Percentiles rank a stretch among this genome's conserved stretches.
Evolutionary conservation across 2,888 invertebrate species (phyloP).

Genomic region (Pachycephus smyrnensis): DNA sequence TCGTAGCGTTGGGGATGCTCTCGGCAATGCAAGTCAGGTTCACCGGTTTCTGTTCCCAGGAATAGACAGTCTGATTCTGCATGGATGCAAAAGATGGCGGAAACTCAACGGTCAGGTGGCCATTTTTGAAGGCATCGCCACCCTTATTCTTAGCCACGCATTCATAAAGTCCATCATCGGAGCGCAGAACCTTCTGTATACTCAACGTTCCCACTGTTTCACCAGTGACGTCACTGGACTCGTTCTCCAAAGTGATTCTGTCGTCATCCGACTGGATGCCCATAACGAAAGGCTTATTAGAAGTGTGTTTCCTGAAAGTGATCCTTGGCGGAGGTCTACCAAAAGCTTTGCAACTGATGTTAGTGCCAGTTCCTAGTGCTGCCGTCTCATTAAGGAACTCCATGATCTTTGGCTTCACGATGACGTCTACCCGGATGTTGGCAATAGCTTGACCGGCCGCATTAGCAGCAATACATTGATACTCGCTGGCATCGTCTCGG

Average conservation of each 20-base stretch:
- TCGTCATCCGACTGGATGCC: constrained; percentile 77
- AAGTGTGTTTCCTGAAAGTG: constrained; percentile 82
- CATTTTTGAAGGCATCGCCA: constrained; percentile 80
- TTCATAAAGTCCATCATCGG: constrained; percentile 90
- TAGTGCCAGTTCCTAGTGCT: constrained; percentile 73
- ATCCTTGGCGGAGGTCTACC: constrained; percentile 86
- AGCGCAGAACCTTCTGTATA: constrained; percentile 75
- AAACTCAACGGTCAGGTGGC: constrained; percentile 86
- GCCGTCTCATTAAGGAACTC: constrained; percentile 81
- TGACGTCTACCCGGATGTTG: constrained; percentile 75
- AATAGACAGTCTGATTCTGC: constrained; percentile 80
- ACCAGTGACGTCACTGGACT: constrained; percentile 69
- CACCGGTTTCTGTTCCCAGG: constrained; percentile 84
- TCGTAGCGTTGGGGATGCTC: constrained; percentile 91
- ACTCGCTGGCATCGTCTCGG: constrained; percentile 83
- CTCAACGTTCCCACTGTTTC: constrained; percentile 77
- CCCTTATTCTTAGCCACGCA: constrained; percentile 87
- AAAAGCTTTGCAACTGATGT: constrained; percentile 80
- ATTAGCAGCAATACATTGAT: constrained; percentile 85
- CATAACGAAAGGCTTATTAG: constrained; percentile 72
- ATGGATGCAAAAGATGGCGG: constrained; percentile 82
- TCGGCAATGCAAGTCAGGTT: constrained; percentile 92
- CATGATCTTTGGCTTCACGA: constrained; percentile 84
- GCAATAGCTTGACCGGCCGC: constrained; percentile 79
- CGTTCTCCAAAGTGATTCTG: constrained; percentile 75